Evolutionary conservation across 2,113 vertebrate species (phyloP).

Genomic region (Sander vitreus): DNA sequence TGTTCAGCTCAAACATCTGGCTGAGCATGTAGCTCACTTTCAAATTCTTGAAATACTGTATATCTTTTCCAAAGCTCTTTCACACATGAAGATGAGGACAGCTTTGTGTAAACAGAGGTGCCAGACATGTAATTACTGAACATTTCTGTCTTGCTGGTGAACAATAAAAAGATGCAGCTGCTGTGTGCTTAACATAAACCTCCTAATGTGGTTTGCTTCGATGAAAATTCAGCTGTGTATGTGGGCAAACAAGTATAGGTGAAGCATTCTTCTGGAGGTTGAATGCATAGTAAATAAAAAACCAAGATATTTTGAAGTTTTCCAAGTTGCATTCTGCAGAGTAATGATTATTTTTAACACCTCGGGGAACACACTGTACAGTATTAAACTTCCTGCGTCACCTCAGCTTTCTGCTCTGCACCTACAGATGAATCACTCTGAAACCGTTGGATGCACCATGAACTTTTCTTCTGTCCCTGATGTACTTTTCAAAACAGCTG

Average conservation of each 20-base stretch:
- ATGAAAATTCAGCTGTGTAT: slow-evolving; percentile 2
- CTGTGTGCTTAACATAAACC: slow-evolving; percentile 30
- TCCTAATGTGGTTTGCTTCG: slow-evolving; percentile 14
- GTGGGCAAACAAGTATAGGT: slow-evolving; percentile 12
- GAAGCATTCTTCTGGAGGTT: slow-evolving; percentile 18
- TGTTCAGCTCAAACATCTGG: background rate
- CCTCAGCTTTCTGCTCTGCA: slow-evolving; percentile 63
- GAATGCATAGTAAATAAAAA: slow-evolving; percentile 51
- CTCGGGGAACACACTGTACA: slow-evolving; percentile 46
- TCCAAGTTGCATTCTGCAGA: slow-evolving; percentile 29
- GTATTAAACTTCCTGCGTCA: slow-evolving; percentile 57
- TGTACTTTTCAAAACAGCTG: slow-evolving; percentile 59
- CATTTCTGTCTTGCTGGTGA: slow-evolving; percentile 20
- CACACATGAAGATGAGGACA: slow-evolving; percentile 4
- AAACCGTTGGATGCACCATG: slow-evolving; percentile 4
- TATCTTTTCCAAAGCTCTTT: background rate
- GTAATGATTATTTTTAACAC: slow-evolving; percentile 46
- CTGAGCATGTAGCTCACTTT: background rate
- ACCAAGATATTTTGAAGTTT: slow-evolving; percentile 27
- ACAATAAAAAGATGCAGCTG: slow-evolving; percentile 48
- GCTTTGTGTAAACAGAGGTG: slow-evolving; percentile 16
- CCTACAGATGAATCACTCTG: slow-evolving; percentile 60
- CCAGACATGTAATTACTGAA: slow-evolving; percentile 39
- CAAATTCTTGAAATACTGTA: background rate
- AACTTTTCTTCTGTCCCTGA: slow-evolving; percentile 34